These are phyloP conservation scores for Erythrocebus patas DNA, from an alignment of 2,113 vertebrate species.

Conservation along the genomic window DNA sequence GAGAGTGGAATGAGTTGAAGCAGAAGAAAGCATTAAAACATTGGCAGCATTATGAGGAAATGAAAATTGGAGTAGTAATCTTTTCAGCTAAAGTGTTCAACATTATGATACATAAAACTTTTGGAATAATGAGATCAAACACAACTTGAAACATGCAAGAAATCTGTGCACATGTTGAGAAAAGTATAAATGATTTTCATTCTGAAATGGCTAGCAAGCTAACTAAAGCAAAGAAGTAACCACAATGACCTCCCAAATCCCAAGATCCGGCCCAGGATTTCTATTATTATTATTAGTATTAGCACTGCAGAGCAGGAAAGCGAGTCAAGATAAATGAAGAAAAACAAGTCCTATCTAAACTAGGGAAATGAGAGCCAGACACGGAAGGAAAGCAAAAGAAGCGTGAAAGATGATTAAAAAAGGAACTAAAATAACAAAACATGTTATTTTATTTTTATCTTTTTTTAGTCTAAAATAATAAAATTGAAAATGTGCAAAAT, in stretches of 20 bases:
- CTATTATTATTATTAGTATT: conserved; percentile 41
- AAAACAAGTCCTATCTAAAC: conserved; percentile 71
- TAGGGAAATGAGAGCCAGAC: conserved; percentile 65
- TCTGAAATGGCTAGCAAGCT: background rate
- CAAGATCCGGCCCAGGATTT: conserved; percentile 6
- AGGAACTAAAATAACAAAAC: conserved; percentile 67
- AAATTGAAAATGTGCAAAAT: conserved; percentile 69
- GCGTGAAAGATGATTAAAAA: conserved; percentile 61
- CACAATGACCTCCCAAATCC: background rate
- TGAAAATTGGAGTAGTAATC: background rate
- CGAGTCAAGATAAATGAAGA: conserved; percentile 59
- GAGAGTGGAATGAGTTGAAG: background rate
- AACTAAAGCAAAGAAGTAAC: background rate
- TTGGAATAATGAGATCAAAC: background rate
- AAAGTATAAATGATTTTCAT: background rate
- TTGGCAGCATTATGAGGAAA: background rate
- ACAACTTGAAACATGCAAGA: conserved; percentile 39
- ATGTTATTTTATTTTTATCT: conserved; percentile 74
- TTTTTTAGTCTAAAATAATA: conserved; percentile 64
- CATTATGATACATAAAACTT: background rate
- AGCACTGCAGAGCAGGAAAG: conserved; percentile 31
- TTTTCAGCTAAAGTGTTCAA: background rate
- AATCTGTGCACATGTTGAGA: background rate
- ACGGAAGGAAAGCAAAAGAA: conserved; percentile 62
- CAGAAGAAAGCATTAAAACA: background rate